Conservation (phyloP, 2,888 invertebrate genomes). For the Gerris lacustris region DNA sequence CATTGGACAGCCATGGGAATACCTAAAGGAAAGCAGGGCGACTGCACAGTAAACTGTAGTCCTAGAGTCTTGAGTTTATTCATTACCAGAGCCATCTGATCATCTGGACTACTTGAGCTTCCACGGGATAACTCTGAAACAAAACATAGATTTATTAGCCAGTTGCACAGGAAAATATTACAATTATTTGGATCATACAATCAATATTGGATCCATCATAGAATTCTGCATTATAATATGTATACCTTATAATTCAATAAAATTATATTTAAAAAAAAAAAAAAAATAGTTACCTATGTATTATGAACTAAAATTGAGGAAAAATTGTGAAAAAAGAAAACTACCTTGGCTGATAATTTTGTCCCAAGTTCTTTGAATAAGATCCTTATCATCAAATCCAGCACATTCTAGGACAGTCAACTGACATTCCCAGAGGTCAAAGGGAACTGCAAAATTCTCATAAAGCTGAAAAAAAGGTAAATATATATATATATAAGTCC, state of each 20-base stretch:
- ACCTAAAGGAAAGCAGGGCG: conserved; percentile 80
- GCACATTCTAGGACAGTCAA: conserved; percentile 90
- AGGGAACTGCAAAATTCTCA: conserved; percentile 82
- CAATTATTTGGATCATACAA: background rate
- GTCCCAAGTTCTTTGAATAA: conserved; percentile 85
- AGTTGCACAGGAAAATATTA: background rate
- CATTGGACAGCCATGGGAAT: conserved; percentile 19
- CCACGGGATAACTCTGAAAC: conserved; percentile 44
- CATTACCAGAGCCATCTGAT: conserved; percentile 54
- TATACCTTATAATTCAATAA: too few species aligned
- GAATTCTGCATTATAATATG: too few species aligned
- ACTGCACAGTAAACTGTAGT: conserved; percentile 64
- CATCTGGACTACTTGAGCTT: conserved; percentile 39
- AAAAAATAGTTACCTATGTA: too few species aligned
- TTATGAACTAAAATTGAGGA: too few species aligned
- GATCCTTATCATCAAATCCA: conserved; percentile 73
- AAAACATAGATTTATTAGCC: conserved; percentile 7
- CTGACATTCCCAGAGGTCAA: conserved; percentile 84
- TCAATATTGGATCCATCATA: too few species aligned
- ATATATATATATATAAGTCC: conserved; percentile 9
- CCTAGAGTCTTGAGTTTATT: conserved; percentile 65
- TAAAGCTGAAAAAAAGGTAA: conserved; percentile 50
- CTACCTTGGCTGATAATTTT: conserved; percentile 54
- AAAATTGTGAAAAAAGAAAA: background rate
- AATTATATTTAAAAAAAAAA: too few species aligned